A percentile compares a stretch with the other conserved stretches of the same genome.
These are phyloP conservation scores for Aurelia coerulea DNA, from an alignment of 30 jellyfish, hydroid and myxozoan genomes.

Conservation along the genomic window DNA sequence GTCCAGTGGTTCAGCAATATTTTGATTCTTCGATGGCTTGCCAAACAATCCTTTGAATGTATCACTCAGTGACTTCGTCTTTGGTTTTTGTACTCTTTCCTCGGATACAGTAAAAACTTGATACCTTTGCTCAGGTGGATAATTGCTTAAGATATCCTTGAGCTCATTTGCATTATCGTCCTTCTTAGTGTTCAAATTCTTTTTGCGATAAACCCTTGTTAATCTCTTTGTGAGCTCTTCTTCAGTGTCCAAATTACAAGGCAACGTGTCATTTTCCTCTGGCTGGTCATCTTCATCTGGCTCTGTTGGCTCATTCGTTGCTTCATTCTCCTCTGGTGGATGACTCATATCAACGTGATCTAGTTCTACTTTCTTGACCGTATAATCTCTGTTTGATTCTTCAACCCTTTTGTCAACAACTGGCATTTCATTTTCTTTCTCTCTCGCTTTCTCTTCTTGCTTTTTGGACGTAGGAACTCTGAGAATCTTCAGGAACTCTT, in stretches of 20 bases:
- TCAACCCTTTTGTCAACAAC: too few species aligned
- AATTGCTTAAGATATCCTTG: too few species aligned
- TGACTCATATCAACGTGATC: neutral
- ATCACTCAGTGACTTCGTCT: neutral
- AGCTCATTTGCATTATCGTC: too few species aligned
- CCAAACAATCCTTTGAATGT: neutral
- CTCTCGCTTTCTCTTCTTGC: neutral
- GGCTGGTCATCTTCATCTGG: slow-evolving; percentile 2
- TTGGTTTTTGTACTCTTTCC: neutral
- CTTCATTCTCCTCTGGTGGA: neutral
- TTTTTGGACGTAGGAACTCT: neutral
- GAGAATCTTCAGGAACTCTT: slow-evolving; percentile 15
- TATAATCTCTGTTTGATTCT: too few species aligned
- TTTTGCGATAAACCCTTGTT: neutral
- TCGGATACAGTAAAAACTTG: neutral
- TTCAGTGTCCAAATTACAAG: neutral
- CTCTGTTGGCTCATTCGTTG: neutral
- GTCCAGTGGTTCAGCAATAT: neutral
- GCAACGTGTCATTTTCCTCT: neutral
- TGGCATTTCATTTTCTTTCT: too few species aligned
- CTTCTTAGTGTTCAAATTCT: neutral
- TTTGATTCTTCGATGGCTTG: neutral
- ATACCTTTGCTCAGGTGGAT: neutral
- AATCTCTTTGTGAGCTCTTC: neutral
- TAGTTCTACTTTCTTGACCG: too few species aligned